Base-by-base conservation (phyloP, 2,888 invertebrate species). In the Imbricaverruca yamaguchii region DNA sequence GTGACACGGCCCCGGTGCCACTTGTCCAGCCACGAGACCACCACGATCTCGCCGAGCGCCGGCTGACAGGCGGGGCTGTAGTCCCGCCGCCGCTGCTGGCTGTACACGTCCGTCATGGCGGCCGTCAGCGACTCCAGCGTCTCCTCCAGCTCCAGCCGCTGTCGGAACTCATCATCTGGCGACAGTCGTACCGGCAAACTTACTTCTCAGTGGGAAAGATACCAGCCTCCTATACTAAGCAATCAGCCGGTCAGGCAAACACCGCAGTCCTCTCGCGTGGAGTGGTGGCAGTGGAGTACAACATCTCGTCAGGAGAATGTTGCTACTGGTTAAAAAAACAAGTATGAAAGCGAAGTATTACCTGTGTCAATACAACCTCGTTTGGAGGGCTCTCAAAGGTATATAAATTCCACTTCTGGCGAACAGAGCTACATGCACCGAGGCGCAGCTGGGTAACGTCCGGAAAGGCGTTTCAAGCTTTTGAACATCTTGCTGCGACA, bases 1-100 rank as follows among this genome's bases (percentile, higher is more conserved):
- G 65, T 65, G 65, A 65, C 65, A 9, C 65, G n/a, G 65, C n/a
- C 65, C 23, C 65, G 65, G 8, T 65, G 65, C 10, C 8, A 65
- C 7, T n/a, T n/a, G 23, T 65, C 23, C 65, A n/a, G n/a, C 65
- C 65, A 65, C n/a, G 23, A 23, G 10, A 12, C 65, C 65, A 65
- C n/a, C 65, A 65, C 65, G n/a, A 65, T n/a, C 65, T 65, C 65
- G 65, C 65, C 65, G n/a, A 65, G n/a, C 65, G 65, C 65, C 23
- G 65, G 65, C 65, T 10, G 65, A 7, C 65, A 65, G 18, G 8
- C 9, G 23, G 6, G 23, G 65, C 65, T 23, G 65, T 3, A 65
- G 65, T 65, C 23, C n/a, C 8, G 8, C 10, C 23, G n/a, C 3
- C 65, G n/a, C 65, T 13, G 7, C 10, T 8, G n/a, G 18, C 9